These are phyloP conservation scores for Molorchus minor DNA, from an alignment of 2,888 invertebrate species.

Conservation along the genomic window DNA sequence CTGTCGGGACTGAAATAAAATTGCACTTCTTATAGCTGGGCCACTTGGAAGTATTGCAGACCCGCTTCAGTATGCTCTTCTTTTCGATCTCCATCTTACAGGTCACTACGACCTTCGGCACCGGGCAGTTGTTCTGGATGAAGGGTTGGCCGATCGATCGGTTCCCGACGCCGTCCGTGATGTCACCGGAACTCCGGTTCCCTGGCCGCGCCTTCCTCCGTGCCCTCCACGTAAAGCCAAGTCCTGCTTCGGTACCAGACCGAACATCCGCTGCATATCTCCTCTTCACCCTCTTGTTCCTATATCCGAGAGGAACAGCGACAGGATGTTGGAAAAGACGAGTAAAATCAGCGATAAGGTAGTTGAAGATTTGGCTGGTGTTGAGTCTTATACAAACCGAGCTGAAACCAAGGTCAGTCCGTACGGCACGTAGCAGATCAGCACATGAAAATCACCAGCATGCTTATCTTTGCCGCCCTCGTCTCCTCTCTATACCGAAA, in stretches of 20 bases:
- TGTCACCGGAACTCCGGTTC: slow-evolving; percentile 40
- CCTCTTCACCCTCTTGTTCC: slow-evolving; percentile 74
- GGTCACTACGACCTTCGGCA: slow-evolving; percentile 57
- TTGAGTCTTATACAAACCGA: slow-evolving; percentile 49
- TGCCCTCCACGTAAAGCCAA: slow-evolving; percentile 28
- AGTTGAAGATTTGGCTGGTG: slow-evolving; percentile 64
- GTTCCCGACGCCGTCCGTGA: slow-evolving; percentile 35
- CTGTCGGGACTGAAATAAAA: slow-evolving; percentile 60
- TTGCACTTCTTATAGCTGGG: slow-evolving; percentile 56
- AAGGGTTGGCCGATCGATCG: slow-evolving; percentile 37
- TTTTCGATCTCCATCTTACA: slow-evolving; percentile 55
- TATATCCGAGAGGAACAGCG: slow-evolving; percentile 80
- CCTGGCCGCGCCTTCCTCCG: slow-evolving; percentile 21
- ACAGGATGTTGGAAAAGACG: slow-evolving; percentile 71
- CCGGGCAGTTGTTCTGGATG: slow-evolving; percentile 31
- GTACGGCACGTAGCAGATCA: slow-evolving; percentile 66
- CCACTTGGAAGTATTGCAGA: slow-evolving; percentile 57
- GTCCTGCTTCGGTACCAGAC: slow-evolving; percentile 42
- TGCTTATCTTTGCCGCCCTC: slow-evolving; percentile 86
- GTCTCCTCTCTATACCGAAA: slow-evolving; percentile 90
- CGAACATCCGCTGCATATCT: too few relatives aligned
- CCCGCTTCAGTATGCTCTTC: slow-evolving; percentile 60
- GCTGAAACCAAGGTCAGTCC: slow-evolving; percentile 57
- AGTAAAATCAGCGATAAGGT: slow-evolving; percentile 68
- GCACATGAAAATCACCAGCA: slow-evolving; percentile 76